Percentiles rank a stretch among this genome's conserved stretches.
Conservation (phyloP, 92 coral and sea anemone species). For the Zoanthus sociatus region DNA sequence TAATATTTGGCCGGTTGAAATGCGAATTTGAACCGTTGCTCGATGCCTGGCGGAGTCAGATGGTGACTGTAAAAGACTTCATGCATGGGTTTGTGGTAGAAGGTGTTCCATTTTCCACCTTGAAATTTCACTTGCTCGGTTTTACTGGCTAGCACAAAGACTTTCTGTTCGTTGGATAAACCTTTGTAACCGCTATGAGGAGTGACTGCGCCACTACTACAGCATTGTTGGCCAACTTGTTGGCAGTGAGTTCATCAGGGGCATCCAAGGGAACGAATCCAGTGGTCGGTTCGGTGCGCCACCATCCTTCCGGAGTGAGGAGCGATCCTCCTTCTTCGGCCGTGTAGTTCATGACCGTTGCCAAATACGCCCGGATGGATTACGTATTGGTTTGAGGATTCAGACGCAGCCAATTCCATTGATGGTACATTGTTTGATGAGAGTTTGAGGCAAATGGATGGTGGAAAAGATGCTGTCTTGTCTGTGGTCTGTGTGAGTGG, state of each 20-base stretch:
- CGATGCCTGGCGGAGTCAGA: constrained; percentile 27
- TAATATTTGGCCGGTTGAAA: constrained; percentile 13
- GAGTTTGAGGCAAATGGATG: constrained; percentile 41
- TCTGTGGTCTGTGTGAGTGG: no score
- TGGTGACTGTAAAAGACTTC: constrained; percentile 5
- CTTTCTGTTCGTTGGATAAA: background rate
- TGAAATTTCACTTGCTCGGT: no score
- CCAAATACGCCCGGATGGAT: no score
- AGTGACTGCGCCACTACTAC: no score
- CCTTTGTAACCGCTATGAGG: constrained; percentile 2
- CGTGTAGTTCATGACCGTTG: constrained; percentile 27
- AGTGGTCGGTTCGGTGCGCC: background rate
- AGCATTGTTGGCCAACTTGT: background rate
- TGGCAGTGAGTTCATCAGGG: constrained; percentile 6
- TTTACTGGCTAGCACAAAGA: background rate
- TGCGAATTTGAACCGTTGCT: background rate
- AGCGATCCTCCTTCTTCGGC: constrained; percentile 19
- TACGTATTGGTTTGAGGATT: constrained; percentile 40
- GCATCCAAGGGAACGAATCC: background rate
- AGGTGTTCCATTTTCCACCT: no score
- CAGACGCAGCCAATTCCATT: constrained; percentile 4
- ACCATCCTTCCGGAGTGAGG: no score
- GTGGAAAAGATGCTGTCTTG: background rate
- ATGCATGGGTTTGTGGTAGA: no score
- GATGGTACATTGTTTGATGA: constrained; percentile 4